These are phyloP conservation scores for Propithecus perrieri DNA, from an alignment of 2,797 vertebrate genomes.

Conservation along the genomic window DNA sequence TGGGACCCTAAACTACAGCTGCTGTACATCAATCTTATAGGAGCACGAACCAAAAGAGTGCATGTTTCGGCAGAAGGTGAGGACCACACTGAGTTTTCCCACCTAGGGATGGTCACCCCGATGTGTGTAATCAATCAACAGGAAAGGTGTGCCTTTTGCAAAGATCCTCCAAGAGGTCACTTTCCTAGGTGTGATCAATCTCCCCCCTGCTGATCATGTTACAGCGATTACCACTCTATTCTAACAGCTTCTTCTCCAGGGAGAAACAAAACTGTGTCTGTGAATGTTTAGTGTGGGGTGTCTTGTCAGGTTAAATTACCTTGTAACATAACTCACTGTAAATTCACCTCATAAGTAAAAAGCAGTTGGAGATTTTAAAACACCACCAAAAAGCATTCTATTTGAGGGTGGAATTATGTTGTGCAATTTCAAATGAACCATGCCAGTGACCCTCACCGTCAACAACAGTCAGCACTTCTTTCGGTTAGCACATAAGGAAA, in stretches of 20 bases:
- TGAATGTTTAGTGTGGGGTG: constrained; percentile 40
- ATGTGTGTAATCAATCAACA: constrained; percentile 78
- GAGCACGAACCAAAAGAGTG: constrained; percentile 50
- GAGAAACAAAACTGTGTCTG: constrained; percentile 63
- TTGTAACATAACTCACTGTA: constrained; percentile 68
- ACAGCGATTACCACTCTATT: constrained; percentile 54
- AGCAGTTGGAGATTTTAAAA: constrained; percentile 62
- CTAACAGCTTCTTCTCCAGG: constrained; percentile 71
- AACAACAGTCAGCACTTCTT: constrained; percentile 26
- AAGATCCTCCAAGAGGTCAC: constrained; percentile 69
- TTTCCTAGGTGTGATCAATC: constrained; percentile 75
- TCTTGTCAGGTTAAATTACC: constrained; percentile 70
- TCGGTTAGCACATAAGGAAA: background rate
- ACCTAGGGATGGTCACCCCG: constrained; percentile 67
- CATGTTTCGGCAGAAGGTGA: constrained; percentile 48
- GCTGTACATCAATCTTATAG: constrained; percentile 69
- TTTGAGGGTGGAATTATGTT: constrained; percentile 36
- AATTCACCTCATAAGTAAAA: constrained; percentile 74
- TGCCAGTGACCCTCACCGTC: background rate
- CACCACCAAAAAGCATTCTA: constrained; percentile 43
- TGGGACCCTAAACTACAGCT: background rate
- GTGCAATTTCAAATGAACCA: constrained; percentile 58
- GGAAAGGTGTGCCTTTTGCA: constrained; percentile 73
- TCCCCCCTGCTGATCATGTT: constrained; percentile 75
- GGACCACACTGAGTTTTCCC: constrained; percentile 54